phyloP scores from a whole-genome alignment of 2,113 vertebrate species.

The Acrocephalus arundinaceus region DNA sequence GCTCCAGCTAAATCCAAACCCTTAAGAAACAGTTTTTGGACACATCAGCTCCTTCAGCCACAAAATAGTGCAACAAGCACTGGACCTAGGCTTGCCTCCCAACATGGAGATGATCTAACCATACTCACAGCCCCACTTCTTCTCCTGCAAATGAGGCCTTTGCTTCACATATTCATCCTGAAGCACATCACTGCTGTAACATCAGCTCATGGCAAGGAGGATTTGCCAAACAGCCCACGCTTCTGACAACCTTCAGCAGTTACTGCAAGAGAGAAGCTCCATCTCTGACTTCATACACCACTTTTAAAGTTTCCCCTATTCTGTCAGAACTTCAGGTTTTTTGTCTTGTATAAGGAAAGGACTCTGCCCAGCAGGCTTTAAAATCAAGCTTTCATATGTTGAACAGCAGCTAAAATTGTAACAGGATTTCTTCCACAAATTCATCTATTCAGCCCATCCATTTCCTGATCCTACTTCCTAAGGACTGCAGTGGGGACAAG shows the following conservation, averaged over 20 bases:
- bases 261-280: background rate
- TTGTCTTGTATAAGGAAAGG: background rate
- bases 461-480: slow-evolving; percentile 19
- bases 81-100: background rate
- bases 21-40: background rate
- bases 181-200: background rate
- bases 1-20: background rate
- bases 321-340: background rate
- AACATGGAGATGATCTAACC: background rate
- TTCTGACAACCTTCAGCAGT: background rate
- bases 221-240: background rate
- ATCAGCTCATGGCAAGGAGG: background rate
- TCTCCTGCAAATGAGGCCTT: background rate
- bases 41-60: background rate
- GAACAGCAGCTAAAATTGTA: background rate
- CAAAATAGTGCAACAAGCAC: background rate
- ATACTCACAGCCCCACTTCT: background rate
- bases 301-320: background rate
- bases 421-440: background rate
- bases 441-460: background rate
- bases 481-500: background rate
- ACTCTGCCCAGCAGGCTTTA: background rate
- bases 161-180: background rate
- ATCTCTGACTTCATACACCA: background rate
- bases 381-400: background rate